A percentile compares a stretch with the other conserved stretches of the same genome.
phyloP scores from a whole-genome alignment of 2,888 invertebrate genomes.

The Hirtodrosophila alboralis region DNA sequence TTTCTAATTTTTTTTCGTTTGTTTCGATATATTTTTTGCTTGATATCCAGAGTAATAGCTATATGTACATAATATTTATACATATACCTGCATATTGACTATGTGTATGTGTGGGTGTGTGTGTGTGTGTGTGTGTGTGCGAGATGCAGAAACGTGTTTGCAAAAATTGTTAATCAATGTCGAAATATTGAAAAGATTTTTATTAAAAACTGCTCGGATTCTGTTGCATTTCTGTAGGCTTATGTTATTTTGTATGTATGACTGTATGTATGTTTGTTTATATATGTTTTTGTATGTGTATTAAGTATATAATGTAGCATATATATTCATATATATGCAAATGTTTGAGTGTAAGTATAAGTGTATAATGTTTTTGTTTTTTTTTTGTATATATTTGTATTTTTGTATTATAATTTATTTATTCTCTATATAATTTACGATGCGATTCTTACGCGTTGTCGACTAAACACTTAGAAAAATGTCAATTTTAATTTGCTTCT shows the following conservation, averaged over 20 bases:
- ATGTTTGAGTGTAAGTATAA: constrained; percentile 32
- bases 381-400: constrained; percentile 30
- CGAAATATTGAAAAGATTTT: constrained; percentile 61
- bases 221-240: constrained; percentile 69
- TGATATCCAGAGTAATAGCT: constrained; percentile 50
- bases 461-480: constrained; percentile 76
- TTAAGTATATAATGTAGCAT: constrained; percentile 42
- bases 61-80: constrained; percentile 31
- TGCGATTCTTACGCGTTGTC: constrained; percentile 45
- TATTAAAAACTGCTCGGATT: constrained; percentile 67
- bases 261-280: constrained; percentile 29
- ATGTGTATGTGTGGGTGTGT: constrained; percentile 29
- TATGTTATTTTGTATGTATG: constrained; percentile 57
- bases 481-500: constrained; percentile 72
- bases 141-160: constrained; percentile 73
- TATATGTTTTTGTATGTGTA: constrained; percentile 32
- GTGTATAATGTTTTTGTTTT: constrained; percentile 39
- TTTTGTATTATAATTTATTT: constrained; percentile 36
- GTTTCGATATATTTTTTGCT: constrained; percentile 66
- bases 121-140: constrained; percentile 52
- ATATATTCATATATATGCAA: constrained; percentile 38
- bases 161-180: constrained; percentile 54
- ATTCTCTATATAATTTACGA: constrained; percentile 49
- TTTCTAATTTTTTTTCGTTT: constrained; percentile 42
- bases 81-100: constrained; percentile 40